phyloP scores from a whole-genome alignment of 2,888 invertebrate species.

The Hyposoter dolosus region DNA sequence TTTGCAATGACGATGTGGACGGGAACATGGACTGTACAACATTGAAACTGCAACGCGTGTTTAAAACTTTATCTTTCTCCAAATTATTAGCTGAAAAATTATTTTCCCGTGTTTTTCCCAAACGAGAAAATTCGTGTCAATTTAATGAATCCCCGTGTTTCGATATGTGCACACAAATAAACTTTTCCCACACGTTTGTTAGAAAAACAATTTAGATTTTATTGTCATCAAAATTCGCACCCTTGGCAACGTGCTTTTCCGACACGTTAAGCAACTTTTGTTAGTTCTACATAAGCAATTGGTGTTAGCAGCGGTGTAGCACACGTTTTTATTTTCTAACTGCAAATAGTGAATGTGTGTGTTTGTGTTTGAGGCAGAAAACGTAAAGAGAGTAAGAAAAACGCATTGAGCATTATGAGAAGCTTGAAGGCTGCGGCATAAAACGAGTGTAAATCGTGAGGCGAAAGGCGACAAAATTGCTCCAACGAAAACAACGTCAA shows the following conservation, averaged over 20 bases:
- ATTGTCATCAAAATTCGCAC: slow-evolving; percentile 17
- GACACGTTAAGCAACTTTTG: slow-evolving; percentile 33
- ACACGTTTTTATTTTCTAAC: slow-evolving; percentile 14
- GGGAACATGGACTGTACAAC: slow-evolving; percentile 57
- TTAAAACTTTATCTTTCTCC: slow-evolving; percentile 5
- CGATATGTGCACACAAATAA: slow-evolving; percentile 51
- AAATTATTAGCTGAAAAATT: slow-evolving; percentile 2
- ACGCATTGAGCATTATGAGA: slow-evolving; percentile 35
- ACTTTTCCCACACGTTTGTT: slow-evolving; percentile 77
- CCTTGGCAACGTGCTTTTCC: slow-evolving; percentile 47
- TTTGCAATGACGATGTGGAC: slow-evolving; percentile 60
- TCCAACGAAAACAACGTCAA: not conserved
- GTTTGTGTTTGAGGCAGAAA: slow-evolving; percentile 11
- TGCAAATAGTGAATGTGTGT: slow-evolving; percentile 26
- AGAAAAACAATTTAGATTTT: slow-evolving; percentile 84
- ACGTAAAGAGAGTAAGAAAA: slow-evolving; percentile 14
- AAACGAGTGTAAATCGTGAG: slow-evolving; percentile 1
- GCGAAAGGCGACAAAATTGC: not conserved
- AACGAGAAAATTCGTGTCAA: slow-evolving; percentile 62
- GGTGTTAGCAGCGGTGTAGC: slow-evolving; percentile 47
- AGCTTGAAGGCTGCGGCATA: slow-evolving; percentile 27
- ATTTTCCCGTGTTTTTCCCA: slow-evolving; percentile 25
- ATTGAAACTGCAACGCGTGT: slow-evolving; percentile 51
- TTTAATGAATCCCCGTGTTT: slow-evolving; percentile 60
- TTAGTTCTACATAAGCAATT: slow-evolving; percentile 38